A percentile compares a stretch with the other conserved stretches of the same genome.
Evolutionary conservation across 1,140 invertebrate species (phyloP).

Genomic region (Phthorimaea operculella): DNA sequence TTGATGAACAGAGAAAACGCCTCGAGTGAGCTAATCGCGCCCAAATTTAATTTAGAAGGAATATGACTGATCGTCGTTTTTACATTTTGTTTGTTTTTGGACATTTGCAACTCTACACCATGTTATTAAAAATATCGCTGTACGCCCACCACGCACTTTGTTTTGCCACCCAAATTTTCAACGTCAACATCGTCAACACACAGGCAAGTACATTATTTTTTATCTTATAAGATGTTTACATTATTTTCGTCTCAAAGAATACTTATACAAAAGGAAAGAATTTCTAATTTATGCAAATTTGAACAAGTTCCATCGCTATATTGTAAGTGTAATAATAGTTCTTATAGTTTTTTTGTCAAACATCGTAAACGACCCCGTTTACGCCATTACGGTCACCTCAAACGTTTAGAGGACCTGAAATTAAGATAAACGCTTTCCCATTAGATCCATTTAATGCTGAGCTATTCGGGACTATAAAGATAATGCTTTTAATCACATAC

Average conservation of each 20-base stretch:
- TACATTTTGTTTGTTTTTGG: conserved; percentile 61
- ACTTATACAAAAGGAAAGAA: too few relatives aligned
- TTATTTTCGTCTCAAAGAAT: too few relatives aligned
- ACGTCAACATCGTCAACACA: too few relatives aligned
- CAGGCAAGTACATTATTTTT: too few relatives aligned
- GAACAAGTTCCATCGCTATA: too few relatives aligned
- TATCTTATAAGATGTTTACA: too few relatives aligned
- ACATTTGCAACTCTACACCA: background rate
- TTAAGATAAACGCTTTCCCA: conserved; percentile 59
- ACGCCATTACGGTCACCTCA: conserved; percentile 38
- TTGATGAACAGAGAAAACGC: conserved; percentile 67
- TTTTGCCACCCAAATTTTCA: too few relatives aligned
- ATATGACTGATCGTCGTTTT: conserved; percentile 47
- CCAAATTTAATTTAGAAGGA: conserved; percentile 64
- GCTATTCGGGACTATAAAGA: conserved; percentile 56
- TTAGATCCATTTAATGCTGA: conserved; percentile 57
- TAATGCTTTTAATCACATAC: conserved; percentile 54
- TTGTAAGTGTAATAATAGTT: too few relatives aligned
- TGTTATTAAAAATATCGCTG: background rate
- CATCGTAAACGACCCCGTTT: conserved; percentile 7
- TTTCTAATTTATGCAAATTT: too few relatives aligned
- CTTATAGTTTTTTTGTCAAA: too few relatives aligned
- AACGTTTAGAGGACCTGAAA: conserved; percentile 58
- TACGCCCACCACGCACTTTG: background rate
- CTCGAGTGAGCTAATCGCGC: conserved; percentile 61